phyloP scores from a whole-genome alignment of 2,113 vertebrate genomes.

The Spheniscus mendiculus region DNA sequence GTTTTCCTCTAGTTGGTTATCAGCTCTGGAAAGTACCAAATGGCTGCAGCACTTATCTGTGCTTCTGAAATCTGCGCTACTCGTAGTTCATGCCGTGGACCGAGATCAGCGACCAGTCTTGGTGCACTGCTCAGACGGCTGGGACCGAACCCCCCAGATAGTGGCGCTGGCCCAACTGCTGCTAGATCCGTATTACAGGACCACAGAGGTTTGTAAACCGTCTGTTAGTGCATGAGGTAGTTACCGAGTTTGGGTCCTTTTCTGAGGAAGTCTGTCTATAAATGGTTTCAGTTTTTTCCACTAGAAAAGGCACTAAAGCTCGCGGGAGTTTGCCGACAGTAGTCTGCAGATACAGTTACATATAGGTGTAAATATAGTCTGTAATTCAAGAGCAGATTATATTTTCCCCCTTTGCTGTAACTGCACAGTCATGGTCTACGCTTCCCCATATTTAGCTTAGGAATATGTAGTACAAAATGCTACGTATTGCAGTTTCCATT shows the following conservation, averaged over 20 bases:
- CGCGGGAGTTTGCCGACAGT: background rate
- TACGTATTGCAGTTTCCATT: background rate
- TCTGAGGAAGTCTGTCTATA: background rate
- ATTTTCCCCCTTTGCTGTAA: background rate
- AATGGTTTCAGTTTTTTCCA: background rate
- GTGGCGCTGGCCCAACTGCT: slow-evolving; percentile 94
- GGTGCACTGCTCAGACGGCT: slow-evolving; percentile 97
- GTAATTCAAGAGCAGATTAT: background rate
- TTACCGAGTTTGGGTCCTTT: fast-evolving
- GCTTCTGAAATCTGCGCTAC: slow-evolving; percentile 89
- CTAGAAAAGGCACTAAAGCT: background rate
- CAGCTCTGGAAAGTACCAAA: slow-evolving; percentile 94
- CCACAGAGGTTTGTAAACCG: slow-evolving; percentile 84
- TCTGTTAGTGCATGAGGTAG: too few relatives aligned
- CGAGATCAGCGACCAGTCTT: slow-evolving; percentile 91
- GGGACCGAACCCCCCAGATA: slow-evolving; percentile 97
- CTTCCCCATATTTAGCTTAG: background rate
- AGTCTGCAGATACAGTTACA: background rate
- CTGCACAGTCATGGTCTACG: background rate
- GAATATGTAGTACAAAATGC: background rate
- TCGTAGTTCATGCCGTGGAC: slow-evolving; percentile 92
- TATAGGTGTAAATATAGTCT: background rate
- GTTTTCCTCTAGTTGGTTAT: slow-evolving; percentile 88
- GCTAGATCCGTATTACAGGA: slow-evolving; percentile 95
- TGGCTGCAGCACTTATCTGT: slow-evolving; percentile 97